Evolutionary conservation across 92 coral and sea anemone genomes (phyloP), one percentile per base, ranked within the genome.

Genomic region (Heteractis magnifica): DNA sequence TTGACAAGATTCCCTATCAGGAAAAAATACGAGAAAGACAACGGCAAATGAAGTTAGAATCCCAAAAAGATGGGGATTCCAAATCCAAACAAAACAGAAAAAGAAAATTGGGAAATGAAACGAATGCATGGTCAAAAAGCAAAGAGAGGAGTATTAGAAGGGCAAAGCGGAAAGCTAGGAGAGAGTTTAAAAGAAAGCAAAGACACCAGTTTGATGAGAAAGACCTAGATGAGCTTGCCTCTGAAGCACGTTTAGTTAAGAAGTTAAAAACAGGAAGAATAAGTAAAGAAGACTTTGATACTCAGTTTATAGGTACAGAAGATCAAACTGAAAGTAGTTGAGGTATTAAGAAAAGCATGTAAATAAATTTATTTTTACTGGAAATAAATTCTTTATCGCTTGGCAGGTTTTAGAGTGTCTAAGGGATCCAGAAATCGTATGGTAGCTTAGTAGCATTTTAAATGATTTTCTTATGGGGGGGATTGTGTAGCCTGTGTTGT

Each of bases 211-310:
- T 89, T 76, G 89, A 95, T 65, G 92, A 89, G 56, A 82, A 90
- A 6, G 98, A 95, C 84, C 93, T 95, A 2, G 93, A 94, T 49
- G 98, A 95, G 34, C 91, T 95, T 49, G 94, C 94, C 23, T 84
- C 82, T 52, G 98, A 95, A 6, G 98, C 96, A 23, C 78, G 83
- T 56, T 77, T 95, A 77, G 92, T 95, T 13, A 95, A 95, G 72
- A 95, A 91, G 86, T 87, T 96, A 49, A 96, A 94, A 86, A 85
- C 94, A 2, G 98, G 99, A n/a, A 94, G 94, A 86, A 92, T 96
- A 6, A 92, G 84, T 51, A 83, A 88, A 62, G 86, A 81, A 56
- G 92, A 96, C 77, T 92, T 96, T 83, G 92, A 96, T 70, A 74
- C 72, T 49, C 82, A 83, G 77, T 65, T 92, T 59, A 81, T 78